Evolutionary conservation across 2,797 vertebrate species (phyloP), one percentile per base, ranked within the genome.

Genomic region (Coregonus suidteri): DNA sequence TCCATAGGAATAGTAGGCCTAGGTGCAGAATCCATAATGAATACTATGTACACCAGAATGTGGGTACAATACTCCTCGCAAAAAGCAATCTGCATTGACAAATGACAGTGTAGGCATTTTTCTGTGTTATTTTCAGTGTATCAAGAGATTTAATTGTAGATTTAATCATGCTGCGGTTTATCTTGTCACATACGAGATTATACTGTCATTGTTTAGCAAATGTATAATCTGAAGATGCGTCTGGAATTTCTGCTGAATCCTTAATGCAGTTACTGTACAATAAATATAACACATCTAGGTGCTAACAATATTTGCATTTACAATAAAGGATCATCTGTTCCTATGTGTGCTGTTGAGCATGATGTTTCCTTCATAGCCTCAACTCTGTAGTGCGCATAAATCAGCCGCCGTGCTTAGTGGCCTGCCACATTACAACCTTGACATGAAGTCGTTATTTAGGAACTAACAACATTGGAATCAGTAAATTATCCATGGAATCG

Each of bases 401-500:
- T 86, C 74, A 79, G 74, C 13, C 14, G 65, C 20, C 15, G 14
- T 16, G 65, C 15, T 34, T 34, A 71, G 80, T 70, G 84, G 83
- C 82, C 79, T 16, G 20, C 83, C 82, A 64, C 74, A 82, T 90
- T 78, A 75, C 81, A 53, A 31, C 11, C 41, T 14, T 84, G 86
- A 86, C 87, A 74, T 62, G 78, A 77, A 82, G 81, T 84, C 82
- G 62, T 91, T 91, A 84, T 81, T 85, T 81, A 69, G 77, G 83
- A 80, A 83, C 85, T 85, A 34, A 89, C 89, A 86, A 90, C 86
- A 77, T 83, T 18, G 79, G 85, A 90, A 90, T 90, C 85, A 87
- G 89, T 92, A 89, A 91, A 90, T 92, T 90, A 91, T 88, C 87
- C 77, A 80, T 84, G 73, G 81, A 87, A 91, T 91, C 84, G 81